Conservation (phyloP, 2,888 invertebrate genomes). For the Scaptomyza reducta region DNA sequence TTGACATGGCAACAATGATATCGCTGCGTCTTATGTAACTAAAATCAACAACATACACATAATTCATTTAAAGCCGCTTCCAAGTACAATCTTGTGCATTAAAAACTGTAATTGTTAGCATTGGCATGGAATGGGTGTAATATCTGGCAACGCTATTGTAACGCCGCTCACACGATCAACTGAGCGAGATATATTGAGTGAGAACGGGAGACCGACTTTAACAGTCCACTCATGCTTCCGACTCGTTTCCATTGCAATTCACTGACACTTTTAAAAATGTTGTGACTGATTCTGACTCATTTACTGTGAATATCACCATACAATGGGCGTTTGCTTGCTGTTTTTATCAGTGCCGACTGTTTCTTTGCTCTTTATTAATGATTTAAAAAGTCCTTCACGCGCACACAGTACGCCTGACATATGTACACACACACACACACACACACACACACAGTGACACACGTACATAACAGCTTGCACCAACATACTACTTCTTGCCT, state of each 20-base stretch:
- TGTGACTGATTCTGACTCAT: conserved; percentile 45
- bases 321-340: conserved; percentile 56
- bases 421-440: conserved; percentile 17
- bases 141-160: conserved; percentile 34
- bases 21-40: conserved; percentile 37
- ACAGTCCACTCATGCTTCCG: neutral
- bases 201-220: neutral
- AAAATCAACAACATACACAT: conserved; percentile 33
- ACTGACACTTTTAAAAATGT: conserved; percentile 19
- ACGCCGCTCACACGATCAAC: conserved; percentile 21
- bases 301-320: conserved; percentile 36
- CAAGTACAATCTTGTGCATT: conserved; percentile 19
- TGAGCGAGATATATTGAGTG: neutral
- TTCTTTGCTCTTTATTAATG: conserved; percentile 34
- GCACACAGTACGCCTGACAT: conserved; percentile 6
- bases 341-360: conserved; percentile 35
- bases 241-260: conserved; percentile 17
- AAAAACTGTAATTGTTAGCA: conserved; percentile 3
- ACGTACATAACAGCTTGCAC: conserved; percentile 21
- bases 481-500: conserved; percentile 31
- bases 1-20: conserved; percentile 55
- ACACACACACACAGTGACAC: conserved; percentile 22
- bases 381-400: conserved; percentile 51
- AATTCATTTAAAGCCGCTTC: conserved; percentile 33
- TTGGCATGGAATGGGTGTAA: neutral